Evolutionary conservation across 2,888 invertebrate species (phyloP).

Genomic region (Nemotelus nigrinus): DNA sequence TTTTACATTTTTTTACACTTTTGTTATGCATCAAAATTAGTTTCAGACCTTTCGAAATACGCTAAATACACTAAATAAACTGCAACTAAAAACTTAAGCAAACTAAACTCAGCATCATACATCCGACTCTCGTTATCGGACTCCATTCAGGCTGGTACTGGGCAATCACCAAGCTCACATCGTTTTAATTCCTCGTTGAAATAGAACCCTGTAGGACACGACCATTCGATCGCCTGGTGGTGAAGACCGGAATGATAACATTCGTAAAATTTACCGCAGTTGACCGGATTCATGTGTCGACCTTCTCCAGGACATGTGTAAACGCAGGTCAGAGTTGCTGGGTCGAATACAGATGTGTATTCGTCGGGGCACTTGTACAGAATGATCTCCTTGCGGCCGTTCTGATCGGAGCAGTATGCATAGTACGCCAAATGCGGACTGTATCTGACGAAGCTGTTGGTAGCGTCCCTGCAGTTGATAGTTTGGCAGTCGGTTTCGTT

Average conservation of each 20-base stretch:
- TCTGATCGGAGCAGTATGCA: conserved; percentile 41
- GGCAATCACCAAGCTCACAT: conserved; percentile 22
- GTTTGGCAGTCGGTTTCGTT: conserved; percentile 37
- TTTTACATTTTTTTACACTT: too few species aligned
- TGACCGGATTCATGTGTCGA: conserved; percentile 22
- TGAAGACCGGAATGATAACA: conserved; percentile 12
- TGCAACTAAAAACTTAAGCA: too few species aligned
- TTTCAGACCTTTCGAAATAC: too few species aligned
- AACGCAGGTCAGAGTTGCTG: conserved; percentile 31
- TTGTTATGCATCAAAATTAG: too few species aligned
- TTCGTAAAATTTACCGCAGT: conserved; percentile 41
- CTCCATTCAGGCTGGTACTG: too few species aligned
- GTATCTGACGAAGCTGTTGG: conserved; percentile 43
- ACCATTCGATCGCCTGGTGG: conserved; percentile 19
- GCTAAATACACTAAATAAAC: too few species aligned
- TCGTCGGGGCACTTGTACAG: conserved; percentile 36
- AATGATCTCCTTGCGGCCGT: conserved; percentile 34
- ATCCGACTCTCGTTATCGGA: too few species aligned
- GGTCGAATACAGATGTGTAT: conserved; percentile 43
- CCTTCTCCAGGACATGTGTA: conserved; percentile 40
- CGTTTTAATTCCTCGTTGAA: conserved; percentile 9
- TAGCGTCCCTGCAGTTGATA: conserved; percentile 38
- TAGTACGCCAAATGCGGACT: conserved; percentile 39
- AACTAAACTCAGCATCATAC: too few species aligned
- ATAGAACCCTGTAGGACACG: conserved; percentile 17